Conservation (phyloP, 2,113 vertebrate species). For the Salvelinus sp. region DNA sequence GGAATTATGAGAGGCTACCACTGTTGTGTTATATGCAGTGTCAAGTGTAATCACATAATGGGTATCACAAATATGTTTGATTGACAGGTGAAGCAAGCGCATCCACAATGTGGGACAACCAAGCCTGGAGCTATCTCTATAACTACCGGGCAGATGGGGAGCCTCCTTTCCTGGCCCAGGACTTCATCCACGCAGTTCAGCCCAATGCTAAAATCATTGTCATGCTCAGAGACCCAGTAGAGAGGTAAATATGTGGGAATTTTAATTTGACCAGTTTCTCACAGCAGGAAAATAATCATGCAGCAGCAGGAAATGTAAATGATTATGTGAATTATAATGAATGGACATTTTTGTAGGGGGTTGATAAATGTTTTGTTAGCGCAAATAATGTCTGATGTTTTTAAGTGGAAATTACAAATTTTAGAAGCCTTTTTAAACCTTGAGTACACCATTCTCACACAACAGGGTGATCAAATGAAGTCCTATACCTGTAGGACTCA, state of each 20-base stretch:
- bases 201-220: constrained; percentile 87
- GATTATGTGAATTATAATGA: too few species aligned
- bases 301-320: too few species aligned
- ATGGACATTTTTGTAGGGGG: too few species aligned
- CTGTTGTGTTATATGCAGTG: too few species aligned
- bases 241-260: constrained; percentile 75
- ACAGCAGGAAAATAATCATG: too few species aligned
- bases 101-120: constrained; percentile 98
- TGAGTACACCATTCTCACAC: not conserved
- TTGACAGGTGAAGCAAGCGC: constrained; percentile 90
- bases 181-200: constrained; percentile 90
- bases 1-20: too few species aligned
- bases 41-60: too few species aligned
- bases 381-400: too few species aligned
- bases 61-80: constrained; percentile 7
- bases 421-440: too few species aligned
- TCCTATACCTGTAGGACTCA: not conserved
- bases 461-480: not conserved
- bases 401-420: too few species aligned
- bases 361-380: too few species aligned
- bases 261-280: too few species aligned
- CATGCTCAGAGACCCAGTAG: constrained; percentile 91
- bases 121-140: constrained; percentile 85
- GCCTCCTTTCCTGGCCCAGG: constrained; percentile 87
- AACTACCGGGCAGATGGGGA: constrained; percentile 76